Percentiles rank a stretch among this genome's conserved stretches.
phyloP scores from a whole-genome alignment of 2,797 vertebrate genomes.

The Alosa sapidissima region DNA sequence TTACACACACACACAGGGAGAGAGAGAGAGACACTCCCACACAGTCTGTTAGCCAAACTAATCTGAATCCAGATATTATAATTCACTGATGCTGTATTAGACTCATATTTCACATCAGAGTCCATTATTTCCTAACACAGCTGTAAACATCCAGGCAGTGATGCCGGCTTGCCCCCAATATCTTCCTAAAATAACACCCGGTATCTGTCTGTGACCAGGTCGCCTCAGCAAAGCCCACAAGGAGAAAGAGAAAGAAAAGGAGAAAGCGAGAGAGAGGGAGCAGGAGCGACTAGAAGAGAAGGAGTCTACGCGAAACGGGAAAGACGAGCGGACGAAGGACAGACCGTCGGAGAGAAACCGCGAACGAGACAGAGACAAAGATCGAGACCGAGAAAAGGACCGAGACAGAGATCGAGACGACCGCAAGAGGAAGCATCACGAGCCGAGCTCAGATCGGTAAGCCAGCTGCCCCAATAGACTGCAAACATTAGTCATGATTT shows the following conservation, averaged over 20 bases:
- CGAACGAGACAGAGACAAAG: constrained; percentile 57
- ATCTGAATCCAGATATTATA: not conserved
- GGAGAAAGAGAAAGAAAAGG: constrained; percentile 46
- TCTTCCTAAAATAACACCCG: not conserved
- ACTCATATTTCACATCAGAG: not conserved
- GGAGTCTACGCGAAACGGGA: constrained; percentile 46
- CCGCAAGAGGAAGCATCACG: constrained; percentile 71
- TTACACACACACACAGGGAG: not conserved
- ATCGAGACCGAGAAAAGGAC: constrained; percentile 49
- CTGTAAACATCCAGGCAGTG: not conserved
- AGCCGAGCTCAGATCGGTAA: constrained; percentile 68
- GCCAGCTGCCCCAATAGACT: not conserved
- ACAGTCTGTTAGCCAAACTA: not conserved
- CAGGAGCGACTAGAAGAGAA: constrained; percentile 50
- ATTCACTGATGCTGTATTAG: not conserved
- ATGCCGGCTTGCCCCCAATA: not conserved
- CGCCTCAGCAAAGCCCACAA: constrained; percentile 56
- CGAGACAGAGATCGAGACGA: constrained; percentile 47
- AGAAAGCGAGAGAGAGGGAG: constrained; percentile 36
- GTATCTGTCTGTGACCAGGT: constrained; percentile 29
- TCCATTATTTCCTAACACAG: not conserved
- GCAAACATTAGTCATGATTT: not conserved
- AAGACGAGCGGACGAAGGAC: constrained; percentile 56
- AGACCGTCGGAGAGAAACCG: constrained; percentile 59
- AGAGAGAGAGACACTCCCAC: not conserved